These are phyloP conservation scores for Pica pica DNA, from an alignment of 2,113 vertebrate genomes.

Conservation along the genomic window DNA sequence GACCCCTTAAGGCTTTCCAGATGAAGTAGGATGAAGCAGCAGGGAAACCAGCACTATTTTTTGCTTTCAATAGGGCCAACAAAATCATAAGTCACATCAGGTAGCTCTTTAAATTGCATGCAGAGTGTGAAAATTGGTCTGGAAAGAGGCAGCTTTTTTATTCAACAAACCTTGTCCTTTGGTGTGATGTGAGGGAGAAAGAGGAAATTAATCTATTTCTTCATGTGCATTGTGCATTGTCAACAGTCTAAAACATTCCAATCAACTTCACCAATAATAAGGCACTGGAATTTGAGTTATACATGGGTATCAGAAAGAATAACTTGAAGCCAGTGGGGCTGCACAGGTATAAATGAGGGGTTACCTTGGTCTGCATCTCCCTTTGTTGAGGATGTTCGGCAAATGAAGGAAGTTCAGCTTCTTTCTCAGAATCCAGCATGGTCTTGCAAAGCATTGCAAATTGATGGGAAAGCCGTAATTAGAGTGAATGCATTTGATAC, in stretches of 20 bases:
- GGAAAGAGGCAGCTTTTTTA: not conserved
- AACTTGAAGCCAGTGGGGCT: not conserved
- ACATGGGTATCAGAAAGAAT: not conserved
- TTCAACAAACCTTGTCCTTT: not conserved
- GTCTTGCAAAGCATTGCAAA: constrained; percentile 20
- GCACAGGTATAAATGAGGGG: not conserved
- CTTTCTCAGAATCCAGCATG: not conserved
- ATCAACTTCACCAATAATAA: not conserved
- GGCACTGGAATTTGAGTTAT: not conserved
- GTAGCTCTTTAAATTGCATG: not conserved
- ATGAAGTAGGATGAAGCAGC: not conserved
- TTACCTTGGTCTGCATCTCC: not conserved
- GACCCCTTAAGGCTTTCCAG: not conserved
- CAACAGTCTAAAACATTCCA: not conserved
- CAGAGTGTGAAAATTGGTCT: not conserved
- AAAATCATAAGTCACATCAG: constrained; percentile 5
- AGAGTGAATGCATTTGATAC: not conserved
- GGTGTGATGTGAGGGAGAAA: not conserved
- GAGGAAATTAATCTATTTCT: not conserved
- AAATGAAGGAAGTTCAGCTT: not conserved
- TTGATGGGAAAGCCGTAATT: constrained; percentile 2
- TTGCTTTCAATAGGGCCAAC: constrained; percentile 34
- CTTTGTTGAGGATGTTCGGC: not conserved
- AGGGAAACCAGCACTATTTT: not conserved
- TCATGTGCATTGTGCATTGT: not conserved